These are phyloP conservation scores for Acromyrmex echinatior DNA, from an alignment of 1,140 invertebrate species.

Conservation along the genomic window DNA sequence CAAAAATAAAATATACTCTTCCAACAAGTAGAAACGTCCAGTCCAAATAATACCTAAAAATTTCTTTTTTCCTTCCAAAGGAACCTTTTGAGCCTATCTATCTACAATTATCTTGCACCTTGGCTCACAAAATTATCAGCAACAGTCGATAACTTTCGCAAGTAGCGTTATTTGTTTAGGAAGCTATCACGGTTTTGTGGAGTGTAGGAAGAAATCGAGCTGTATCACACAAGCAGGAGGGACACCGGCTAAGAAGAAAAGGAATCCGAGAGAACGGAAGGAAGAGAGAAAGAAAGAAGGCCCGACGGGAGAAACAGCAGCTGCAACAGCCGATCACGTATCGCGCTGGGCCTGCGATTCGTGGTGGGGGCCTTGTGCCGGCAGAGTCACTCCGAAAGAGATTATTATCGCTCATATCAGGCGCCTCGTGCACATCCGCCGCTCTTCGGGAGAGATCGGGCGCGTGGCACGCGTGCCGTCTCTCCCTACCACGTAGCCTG, in stretches of 20 bases:
- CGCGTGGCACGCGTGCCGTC: conserved; percentile 84
- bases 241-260: conserved; percentile 35
- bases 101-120: conserved; percentile 6
- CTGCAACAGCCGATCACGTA: conserved; percentile 85
- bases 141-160: not conserved
- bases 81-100: not conserved
- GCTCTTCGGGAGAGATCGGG: conserved; percentile 78
- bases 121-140: not conserved
- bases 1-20: not conserved
- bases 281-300: conserved; percentile 79
- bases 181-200: conserved; percentile 45
- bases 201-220: conserved; percentile 7
- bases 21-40: not conserved
- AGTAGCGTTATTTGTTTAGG: conserved; percentile 70
- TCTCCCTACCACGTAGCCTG: conserved; percentile 64
- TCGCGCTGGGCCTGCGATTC: conserved; percentile 74
- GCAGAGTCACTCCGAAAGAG: conserved; percentile 80
- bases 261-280: conserved; percentile 70
- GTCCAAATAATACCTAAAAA: not conserved
- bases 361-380: conserved; percentile 76
- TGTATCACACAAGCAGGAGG: not conserved
- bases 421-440: conserved; percentile 58
- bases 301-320: conserved; percentile 82
- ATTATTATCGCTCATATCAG: conserved; percentile 83
- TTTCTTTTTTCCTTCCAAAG: too few species aligned